These are phyloP conservation scores for Drosophila colorata DNA, from an alignment of 2,888 invertebrate genomes.

Conservation along the genomic window DNA sequence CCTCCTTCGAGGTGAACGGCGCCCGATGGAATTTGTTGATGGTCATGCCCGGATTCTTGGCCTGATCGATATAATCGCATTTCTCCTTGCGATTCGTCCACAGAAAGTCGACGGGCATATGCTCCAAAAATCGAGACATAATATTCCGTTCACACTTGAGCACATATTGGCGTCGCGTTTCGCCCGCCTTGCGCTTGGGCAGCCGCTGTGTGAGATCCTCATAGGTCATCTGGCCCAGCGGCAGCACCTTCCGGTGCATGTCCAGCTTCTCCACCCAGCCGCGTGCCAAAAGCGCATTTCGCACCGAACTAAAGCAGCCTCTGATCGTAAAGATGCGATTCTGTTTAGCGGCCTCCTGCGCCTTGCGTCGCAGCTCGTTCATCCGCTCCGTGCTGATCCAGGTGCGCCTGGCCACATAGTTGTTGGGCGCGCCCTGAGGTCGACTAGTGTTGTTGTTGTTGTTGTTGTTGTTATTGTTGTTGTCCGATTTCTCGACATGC, in stretches of 20 bases:
- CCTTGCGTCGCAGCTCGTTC: slow-evolving; percentile 88
- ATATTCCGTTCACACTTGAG: slow-evolving; percentile 89
- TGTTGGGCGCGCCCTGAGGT: slow-evolving; percentile 67
- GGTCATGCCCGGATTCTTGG: slow-evolving; percentile 88
- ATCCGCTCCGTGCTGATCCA: slow-evolving; percentile 89
- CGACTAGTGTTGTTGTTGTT: slow-evolving; percentile 54
- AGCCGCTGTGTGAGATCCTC: slow-evolving; percentile 84
- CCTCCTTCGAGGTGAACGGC: slow-evolving; percentile 96
- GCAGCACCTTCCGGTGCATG: slow-evolving; percentile 81
- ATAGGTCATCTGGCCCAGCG: slow-evolving; percentile 79
- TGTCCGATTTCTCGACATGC: too few species aligned
- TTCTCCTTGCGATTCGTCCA: slow-evolving; percentile 96
- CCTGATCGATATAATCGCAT: slow-evolving; percentile 85
- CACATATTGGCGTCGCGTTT: slow-evolving; percentile 86
- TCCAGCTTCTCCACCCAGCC: slow-evolving; percentile 88
- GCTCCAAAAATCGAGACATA: slow-evolving; percentile 91
- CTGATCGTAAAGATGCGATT: slow-evolving; percentile 90
- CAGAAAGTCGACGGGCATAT: slow-evolving; percentile 93
- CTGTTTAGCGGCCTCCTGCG: slow-evolving; percentile 88
- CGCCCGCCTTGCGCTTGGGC: slow-evolving; percentile 84
- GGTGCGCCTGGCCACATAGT: slow-evolving; percentile 80
- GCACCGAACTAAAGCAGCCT: slow-evolving; percentile 90
- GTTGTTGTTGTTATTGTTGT: slow-evolving; percentile 1
- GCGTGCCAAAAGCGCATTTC: slow-evolving; percentile 89
- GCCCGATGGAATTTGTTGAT: slow-evolving; percentile 94